A percentile compares a stretch with the other conserved stretches of the same genome.
These are phyloP conservation scores for Romanogobio albipinnatus DNA, from an alignment of 2,113 vertebrate species.

Conservation along the genomic window DNA sequence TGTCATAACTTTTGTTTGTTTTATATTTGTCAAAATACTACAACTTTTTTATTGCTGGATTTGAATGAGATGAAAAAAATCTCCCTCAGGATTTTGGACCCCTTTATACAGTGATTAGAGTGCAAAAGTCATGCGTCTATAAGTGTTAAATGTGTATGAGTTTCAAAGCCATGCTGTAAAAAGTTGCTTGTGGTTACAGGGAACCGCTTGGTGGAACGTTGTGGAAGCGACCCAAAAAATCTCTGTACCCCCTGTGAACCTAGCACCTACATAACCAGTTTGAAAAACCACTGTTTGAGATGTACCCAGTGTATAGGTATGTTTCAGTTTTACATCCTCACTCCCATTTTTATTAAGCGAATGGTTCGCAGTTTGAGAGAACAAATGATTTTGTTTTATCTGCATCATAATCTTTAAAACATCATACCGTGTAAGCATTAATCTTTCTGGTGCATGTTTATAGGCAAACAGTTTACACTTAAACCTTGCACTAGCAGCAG, in stretches of 20 bases:
- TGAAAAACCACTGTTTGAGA: rapidly evolving
- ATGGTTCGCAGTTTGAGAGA: neutral
- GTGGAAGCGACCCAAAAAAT: neutral
- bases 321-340: neutral
- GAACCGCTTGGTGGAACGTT: neutral
- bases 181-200: conserved; percentile 62
- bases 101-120: neutral
- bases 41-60: neutral
- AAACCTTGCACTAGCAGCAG: conserved; percentile 54
- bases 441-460: neutral
- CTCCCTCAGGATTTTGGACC: neutral
- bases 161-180: neutral
- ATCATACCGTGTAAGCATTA: neutral
- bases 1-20: neutral
- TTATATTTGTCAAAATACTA: neutral
- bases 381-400: neutral
- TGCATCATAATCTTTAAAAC: neutral
- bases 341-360: neutral
- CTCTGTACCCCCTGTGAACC: conserved; percentile 69
- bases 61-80: neutral
- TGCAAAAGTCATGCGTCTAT: neutral
- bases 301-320: conserved; percentile 73
- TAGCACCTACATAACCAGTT: neutral
- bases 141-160: neutral
- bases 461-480: conserved; percentile 57